phyloP scores from a whole-genome alignment of 2,797 vertebrate genomes.

The Poeciliopsis presidionis region DNA sequence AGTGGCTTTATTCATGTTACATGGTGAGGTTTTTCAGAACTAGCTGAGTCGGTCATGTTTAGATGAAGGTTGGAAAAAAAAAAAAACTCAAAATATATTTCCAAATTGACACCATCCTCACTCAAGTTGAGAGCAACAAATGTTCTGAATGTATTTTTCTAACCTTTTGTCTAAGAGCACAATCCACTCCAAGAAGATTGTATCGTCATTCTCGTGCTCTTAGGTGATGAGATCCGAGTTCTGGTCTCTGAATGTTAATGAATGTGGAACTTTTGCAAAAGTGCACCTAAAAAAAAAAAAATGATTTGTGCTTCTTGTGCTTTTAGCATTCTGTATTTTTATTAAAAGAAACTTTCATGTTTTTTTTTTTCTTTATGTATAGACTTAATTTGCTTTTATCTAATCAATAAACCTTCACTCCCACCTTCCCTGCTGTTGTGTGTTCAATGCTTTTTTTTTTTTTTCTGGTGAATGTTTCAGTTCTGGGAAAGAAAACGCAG shows the following conservation, averaged over 20 bases:
- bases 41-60: constrained; percentile 22
- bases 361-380: constrained; percentile 77
- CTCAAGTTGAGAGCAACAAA: constrained; percentile 36
- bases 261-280: constrained; percentile 77
- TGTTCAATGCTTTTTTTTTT: not conserved
- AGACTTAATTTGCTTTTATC: constrained; percentile 71
- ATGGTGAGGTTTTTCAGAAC: constrained; percentile 25
- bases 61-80: constrained; percentile 17
- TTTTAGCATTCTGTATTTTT: constrained; percentile 76
- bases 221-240: constrained; percentile 59
- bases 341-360: constrained; percentile 53
- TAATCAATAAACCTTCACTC: constrained; percentile 77
- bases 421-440: constrained; percentile 38
- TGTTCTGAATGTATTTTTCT: constrained; percentile 76
- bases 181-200: constrained; percentile 71
- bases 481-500: constrained; percentile 12
- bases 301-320: constrained; percentile 73
- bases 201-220: constrained; percentile 68
- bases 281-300: constrained; percentile 61
- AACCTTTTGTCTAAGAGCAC: constrained; percentile 70
- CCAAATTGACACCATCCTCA: constrained; percentile 42
- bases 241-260: constrained; percentile 75
- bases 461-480: not conserved
- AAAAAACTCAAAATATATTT: not conserved
- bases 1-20: constrained; percentile 20